Evolutionary conservation across 2,113 vertebrate genomes (phyloP).

Genomic region (Syngnathoides biaculeatus): DNA sequence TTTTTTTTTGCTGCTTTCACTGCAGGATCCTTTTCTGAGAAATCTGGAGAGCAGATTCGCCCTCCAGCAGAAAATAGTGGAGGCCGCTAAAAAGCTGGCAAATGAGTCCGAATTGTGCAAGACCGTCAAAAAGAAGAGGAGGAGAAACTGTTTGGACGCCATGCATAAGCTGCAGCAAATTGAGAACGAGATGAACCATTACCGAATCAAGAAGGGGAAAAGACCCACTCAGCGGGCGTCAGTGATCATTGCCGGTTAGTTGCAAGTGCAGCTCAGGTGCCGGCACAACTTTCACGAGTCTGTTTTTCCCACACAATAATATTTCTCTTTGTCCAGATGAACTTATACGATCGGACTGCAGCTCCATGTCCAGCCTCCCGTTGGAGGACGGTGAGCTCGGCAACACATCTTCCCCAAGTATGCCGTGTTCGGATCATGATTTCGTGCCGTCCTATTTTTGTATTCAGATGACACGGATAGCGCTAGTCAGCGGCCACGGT

Average conservation of each 20-base stretch:
- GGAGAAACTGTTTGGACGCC: constrained; percentile 87
- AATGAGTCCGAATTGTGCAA: constrained; percentile 86
- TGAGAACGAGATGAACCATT: constrained; percentile 92
- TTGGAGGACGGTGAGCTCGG: constrained; percentile 83
- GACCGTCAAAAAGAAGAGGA: constrained; percentile 91
- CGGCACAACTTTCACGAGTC: not conserved
- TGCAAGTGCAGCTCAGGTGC: not conserved
- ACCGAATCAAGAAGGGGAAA: constrained; percentile 87
- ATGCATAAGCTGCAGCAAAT: constrained; percentile 90
- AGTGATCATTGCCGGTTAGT: constrained; percentile 78
- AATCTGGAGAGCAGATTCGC: constrained; percentile 92
- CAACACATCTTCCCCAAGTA: constrained; percentile 4
- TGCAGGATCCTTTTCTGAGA: constrained; percentile 86
- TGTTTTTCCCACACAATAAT: not conserved
- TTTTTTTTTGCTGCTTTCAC: constrained; percentile 1
- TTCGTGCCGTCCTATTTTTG: constrained; percentile 9
- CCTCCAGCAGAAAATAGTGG: constrained; percentile 92
- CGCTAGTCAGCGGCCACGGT: constrained; percentile 73
- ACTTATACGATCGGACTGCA: constrained; percentile 84
- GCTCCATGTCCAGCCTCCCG: constrained; percentile 86
- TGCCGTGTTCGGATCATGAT: not conserved
- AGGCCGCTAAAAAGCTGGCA: constrained; percentile 92
- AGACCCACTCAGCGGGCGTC: constrained; percentile 87
- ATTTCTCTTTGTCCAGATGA: constrained; percentile 77
- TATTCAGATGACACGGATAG: constrained; percentile 74